Evolutionary conservation across 2,888 invertebrate genomes (phyloP).

Genomic region (Metallyticus violacea): DNA sequence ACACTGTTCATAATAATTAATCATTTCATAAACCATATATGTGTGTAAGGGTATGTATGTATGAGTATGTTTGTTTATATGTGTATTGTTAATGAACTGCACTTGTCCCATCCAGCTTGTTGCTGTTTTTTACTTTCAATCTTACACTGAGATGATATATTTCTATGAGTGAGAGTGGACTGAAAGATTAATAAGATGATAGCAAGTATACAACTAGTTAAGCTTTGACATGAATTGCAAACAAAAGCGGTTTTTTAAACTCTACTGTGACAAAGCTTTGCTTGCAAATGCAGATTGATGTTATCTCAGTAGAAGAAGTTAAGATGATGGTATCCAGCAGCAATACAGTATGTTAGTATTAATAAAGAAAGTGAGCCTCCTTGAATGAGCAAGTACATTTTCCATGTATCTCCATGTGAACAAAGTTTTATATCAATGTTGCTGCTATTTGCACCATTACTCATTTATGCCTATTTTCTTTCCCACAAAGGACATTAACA

Average conservation of each 20-base stretch:
- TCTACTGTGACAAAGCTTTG: no score
- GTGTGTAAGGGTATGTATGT: neutral
- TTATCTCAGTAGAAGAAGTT: neutral
- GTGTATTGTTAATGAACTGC: neutral
- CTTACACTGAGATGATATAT: neutral
- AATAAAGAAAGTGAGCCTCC: neutral
- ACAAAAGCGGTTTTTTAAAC: no score
- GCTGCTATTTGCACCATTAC: conserved; percentile 10
- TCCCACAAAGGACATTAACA: neutral
- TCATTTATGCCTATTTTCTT: neutral
- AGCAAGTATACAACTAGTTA: no score
- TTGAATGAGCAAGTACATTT: neutral
- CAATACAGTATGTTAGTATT: neutral
- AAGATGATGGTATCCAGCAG: neutral
- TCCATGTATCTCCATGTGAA: neutral
- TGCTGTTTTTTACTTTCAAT: neutral
- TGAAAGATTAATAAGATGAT: no score
- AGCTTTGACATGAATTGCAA: no score
- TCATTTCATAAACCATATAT: neutral
- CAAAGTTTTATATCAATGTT: neutral
- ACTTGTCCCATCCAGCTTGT: neutral
- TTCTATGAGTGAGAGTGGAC: no score
- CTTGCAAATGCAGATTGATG: neutral
- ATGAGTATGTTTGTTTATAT: no score
- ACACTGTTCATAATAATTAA: neutral